Base-by-base conservation (phyloP, 2,113 vertebrate species). In the Podiceps cristatus region DNA sequence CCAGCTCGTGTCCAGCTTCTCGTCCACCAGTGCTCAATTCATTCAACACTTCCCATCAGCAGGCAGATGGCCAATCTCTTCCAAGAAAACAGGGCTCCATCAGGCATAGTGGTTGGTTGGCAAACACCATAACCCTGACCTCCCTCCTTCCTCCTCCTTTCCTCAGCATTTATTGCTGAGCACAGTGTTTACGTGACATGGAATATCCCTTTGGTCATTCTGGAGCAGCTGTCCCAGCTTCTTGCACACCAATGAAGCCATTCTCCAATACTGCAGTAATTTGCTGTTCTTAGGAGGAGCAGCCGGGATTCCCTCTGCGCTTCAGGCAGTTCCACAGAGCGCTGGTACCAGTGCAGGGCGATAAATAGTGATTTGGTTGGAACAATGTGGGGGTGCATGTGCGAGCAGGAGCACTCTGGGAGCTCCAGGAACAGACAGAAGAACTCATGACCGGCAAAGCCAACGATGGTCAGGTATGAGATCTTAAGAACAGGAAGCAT, bases 51-150 rank as follows among this genome's bases (percentile, higher is more conserved):
- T 55, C 50, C 37, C 31, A 13, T n/a, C 0, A 1, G 7, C 23
- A 75, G 35, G 35, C 31, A 45, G 11, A 7, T 17, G 24, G 45
- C 22, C 49, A 52, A 5, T 13, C 0, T 0, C 17, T n/a, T 62
- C 23, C 33, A 28, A 63, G 20, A n/a, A 53, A 31, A n/a, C 28
- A n/a, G 40, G 12, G 28, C 33, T 59, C 6, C 50, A 7, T 25
- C 64, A 71, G 0, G 0, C 1, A 0, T 12, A 25, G 28, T 0
- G 0, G 31, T 37, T 25, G 20, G 15, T 45, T 24, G 53, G 23
- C 13, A 56, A 40, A 67, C 0, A 0, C 15, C 20, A 2, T 40
- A 10, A 40, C 29, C 35, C 11, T 0, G 0, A 49, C 28, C 1
- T 1, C 58, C 14, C 14, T 10, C 4, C 9, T 44, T 60, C 24